phyloP scores from a whole-genome alignment of 2,888 invertebrate species.

The Cylloceria caligata region DNA sequence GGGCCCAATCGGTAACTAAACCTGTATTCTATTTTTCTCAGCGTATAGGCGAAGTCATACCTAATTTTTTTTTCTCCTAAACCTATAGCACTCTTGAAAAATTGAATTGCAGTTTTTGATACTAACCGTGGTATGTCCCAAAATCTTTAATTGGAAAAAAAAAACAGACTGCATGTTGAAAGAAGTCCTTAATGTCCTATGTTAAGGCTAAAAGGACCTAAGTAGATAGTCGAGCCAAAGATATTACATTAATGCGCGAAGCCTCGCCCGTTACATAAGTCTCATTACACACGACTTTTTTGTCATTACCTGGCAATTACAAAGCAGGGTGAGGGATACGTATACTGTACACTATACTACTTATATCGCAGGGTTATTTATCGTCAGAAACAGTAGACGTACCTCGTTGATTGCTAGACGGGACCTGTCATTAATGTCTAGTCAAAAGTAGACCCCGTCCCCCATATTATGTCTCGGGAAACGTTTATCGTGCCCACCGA shows the following conservation, averaged over 20 bases:
- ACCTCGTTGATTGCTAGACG: slow-evolving; percentile 65
- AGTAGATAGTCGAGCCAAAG: background rate
- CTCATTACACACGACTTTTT: slow-evolving; percentile 3
- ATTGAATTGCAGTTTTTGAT: no score
- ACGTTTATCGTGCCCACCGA: slow-evolving; percentile 40
- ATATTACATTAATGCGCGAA: background rate
- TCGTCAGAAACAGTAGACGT: slow-evolving; percentile 69
- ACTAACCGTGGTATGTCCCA: no score
- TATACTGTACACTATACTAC: slow-evolving; percentile 12
- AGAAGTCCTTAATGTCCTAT: background rate
- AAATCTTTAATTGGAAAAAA: no score
- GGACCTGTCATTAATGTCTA: slow-evolving; percentile 67
- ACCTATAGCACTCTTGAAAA: no score
- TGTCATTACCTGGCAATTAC: slow-evolving; percentile 44
- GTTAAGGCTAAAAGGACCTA: background rate
- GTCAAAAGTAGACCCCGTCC: slow-evolving; percentile 46
- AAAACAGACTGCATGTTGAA: background rate
- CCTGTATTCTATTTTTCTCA: no score
- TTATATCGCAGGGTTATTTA: slow-evolving; percentile 34
- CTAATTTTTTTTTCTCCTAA: no score
- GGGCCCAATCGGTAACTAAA: no score
- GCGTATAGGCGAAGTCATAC: no score
- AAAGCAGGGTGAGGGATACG: slow-evolving; percentile 49
- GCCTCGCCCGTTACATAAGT: slow-evolving; percentile 23
- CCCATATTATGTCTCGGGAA: slow-evolving; percentile 26